Evolutionary conservation across 2,797 vertebrate genomes (phyloP).

Genomic region (Anguilla obscura): DNA sequence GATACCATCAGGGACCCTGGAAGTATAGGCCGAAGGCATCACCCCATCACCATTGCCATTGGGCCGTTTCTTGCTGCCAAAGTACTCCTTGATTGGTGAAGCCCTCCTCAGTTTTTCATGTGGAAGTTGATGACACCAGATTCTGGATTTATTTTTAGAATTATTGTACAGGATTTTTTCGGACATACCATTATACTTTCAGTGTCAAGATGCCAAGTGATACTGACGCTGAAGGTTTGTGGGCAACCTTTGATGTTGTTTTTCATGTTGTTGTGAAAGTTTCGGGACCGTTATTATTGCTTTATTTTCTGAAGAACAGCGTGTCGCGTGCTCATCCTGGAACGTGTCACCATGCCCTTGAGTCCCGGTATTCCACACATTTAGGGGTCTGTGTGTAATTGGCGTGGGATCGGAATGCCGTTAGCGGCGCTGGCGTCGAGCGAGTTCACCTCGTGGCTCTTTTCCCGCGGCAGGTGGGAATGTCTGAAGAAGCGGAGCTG

Average conservation of each 20-base stretch:
- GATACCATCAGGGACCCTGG: too few species aligned
- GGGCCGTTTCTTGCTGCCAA: too few species aligned
- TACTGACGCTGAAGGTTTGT: neutral
- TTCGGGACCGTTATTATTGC: neutral
- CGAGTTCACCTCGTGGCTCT: neutral
- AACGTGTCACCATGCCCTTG: neutral
- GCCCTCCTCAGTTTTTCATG: neutral
- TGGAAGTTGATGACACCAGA: neutral
- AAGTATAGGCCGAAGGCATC: too few species aligned
- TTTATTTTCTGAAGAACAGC: neutral
- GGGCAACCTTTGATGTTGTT: neutral
- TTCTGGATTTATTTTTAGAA: too few species aligned
- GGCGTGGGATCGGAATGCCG: neutral
- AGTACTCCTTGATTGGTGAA: too few species aligned
- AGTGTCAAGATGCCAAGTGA: neutral
- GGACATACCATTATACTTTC: neutral
- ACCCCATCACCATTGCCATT: too few species aligned
- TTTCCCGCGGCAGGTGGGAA: conserved; percentile 52
- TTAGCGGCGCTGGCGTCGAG: neutral
- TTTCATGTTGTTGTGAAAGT: neutral
- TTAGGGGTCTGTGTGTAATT: neutral
- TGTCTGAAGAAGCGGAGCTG: conserved; percentile 66
- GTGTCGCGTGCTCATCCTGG: neutral
- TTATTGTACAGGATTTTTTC: neutral
- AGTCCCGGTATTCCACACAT: neutral